Conservation (phyloP, 1,140 invertebrate genomes). For the Drosophila arizonae region DNA sequence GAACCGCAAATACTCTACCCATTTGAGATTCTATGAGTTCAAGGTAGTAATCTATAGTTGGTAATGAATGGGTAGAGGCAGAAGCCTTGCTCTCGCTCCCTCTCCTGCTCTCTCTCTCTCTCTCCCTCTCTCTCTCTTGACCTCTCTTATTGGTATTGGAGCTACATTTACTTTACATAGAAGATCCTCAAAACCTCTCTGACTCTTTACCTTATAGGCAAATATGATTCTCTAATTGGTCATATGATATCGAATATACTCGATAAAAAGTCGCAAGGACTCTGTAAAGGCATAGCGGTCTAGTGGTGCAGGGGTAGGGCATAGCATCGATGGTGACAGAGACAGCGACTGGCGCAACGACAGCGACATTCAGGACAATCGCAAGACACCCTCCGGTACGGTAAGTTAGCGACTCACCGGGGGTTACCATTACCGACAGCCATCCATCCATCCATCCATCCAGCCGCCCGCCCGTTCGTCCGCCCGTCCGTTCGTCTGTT, state of each 20-base stretch:
- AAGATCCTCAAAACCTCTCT: no score
- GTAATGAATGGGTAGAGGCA: no score
- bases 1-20: conserved; percentile 17
- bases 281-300: not conserved
- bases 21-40: no score
- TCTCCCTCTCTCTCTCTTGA: no score
- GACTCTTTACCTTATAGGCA: no score
- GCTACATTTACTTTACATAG: no score
- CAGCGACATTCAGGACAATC: conserved; percentile 66
- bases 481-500: conserved; percentile 27
- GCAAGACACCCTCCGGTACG: conserved; percentile 69
- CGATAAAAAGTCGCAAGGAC: not conserved
- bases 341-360: conserved; percentile 1
- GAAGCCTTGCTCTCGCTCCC: no score
- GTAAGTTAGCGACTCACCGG: conserved; percentile 55
- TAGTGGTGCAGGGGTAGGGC: not conserved
- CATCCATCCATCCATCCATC: conserved; percentile 39
- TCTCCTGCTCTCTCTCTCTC: no score
- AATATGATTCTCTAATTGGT: no score
- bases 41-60: no score
- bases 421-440: conserved; percentile 68
- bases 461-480: conserved; percentile 14
- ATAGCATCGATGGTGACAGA: conserved; percentile 1
- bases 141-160: no score
- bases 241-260: no score